These are phyloP conservation scores for Hoplias malabaricus DNA, from an alignment of 2,113 vertebrate species.

Conservation along the genomic window DNA sequence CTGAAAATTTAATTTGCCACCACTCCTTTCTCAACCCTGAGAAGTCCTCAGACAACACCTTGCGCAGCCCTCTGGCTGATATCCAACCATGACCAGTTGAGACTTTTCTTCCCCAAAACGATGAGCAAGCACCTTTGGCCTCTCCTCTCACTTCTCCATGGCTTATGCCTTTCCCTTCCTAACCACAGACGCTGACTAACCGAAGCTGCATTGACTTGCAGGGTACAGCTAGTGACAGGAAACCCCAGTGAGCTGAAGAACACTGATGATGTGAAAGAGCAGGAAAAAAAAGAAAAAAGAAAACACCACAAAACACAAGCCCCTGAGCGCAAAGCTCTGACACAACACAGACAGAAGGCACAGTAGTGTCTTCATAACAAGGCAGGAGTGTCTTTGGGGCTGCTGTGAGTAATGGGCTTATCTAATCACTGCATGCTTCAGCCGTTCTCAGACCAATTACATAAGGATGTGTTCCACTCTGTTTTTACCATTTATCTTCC, in stretches of 20 bases:
- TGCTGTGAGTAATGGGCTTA: conserved; percentile 15
- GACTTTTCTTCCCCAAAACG: background rate
- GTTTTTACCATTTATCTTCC: background rate
- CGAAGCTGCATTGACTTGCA: background rate
- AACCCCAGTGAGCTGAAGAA: background rate
- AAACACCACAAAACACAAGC: background rate
- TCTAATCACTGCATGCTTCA: conserved; percentile 14
- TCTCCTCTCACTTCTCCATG: background rate
- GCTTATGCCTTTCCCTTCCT: background rate
- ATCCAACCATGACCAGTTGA: background rate
- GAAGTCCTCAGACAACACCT: background rate
- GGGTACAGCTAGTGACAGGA: background rate
- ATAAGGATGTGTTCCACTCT: background rate
- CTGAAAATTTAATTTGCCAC: conserved; percentile 9
- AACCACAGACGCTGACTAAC: conserved; percentile 21
- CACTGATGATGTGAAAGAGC: background rate
- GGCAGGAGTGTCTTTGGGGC: conserved; percentile 15
- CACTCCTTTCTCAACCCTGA: background rate
- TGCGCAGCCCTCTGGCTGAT: conserved; percentile 5
- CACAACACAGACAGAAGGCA: background rate
- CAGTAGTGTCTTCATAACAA: background rate
- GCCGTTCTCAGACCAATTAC: background rate
- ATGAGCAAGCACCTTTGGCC: conserved; percentile 4
- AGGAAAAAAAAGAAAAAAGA: background rate
- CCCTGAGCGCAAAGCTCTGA: background rate